These are phyloP conservation scores for Notarius lentiginosus DNA, from an alignment of 2,113 vertebrate species.

Conservation along the genomic window DNA sequence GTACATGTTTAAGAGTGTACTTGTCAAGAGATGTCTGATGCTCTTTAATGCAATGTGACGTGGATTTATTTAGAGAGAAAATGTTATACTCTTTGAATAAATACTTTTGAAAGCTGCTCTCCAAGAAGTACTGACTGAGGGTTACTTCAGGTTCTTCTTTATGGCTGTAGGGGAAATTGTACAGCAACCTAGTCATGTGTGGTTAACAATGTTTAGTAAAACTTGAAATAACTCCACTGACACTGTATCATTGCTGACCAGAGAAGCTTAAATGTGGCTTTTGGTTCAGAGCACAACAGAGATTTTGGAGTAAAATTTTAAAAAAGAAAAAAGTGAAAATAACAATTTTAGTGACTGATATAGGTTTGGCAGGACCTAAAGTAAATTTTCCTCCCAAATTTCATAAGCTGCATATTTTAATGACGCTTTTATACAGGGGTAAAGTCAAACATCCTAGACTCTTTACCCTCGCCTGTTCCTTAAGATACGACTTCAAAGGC, in stretches of 20 bases:
- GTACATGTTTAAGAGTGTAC: conserved; percentile 27
- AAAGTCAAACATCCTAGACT: not conserved
- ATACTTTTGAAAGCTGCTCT: not conserved
- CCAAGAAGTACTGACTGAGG: not conserved
- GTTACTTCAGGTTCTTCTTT: not conserved
- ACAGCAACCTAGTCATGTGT: not conserved
- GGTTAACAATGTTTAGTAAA: not conserved
- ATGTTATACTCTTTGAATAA: not conserved
- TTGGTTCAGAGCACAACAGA: not conserved
- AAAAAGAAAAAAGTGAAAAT: not conserved
- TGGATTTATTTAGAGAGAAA: not conserved
- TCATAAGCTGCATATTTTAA: not conserved
- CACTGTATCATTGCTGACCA: not conserved
- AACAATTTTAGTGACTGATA: not conserved
- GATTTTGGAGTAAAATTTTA: not conserved
- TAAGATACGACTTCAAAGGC: not conserved
- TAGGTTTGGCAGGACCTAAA: not conserved
- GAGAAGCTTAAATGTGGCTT: not conserved
- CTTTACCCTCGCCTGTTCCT: not conserved
- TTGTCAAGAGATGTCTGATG: conserved; percentile 17
- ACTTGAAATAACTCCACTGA: not conserved
- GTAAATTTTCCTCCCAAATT: not conserved
- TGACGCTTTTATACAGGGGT: not conserved
- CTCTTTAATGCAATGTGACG: conserved; percentile 7
- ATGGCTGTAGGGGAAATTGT: not conserved